These are phyloP conservation scores for Micrasema minimum DNA, from an alignment of 1,140 invertebrate species.

Conservation along the genomic window DNA sequence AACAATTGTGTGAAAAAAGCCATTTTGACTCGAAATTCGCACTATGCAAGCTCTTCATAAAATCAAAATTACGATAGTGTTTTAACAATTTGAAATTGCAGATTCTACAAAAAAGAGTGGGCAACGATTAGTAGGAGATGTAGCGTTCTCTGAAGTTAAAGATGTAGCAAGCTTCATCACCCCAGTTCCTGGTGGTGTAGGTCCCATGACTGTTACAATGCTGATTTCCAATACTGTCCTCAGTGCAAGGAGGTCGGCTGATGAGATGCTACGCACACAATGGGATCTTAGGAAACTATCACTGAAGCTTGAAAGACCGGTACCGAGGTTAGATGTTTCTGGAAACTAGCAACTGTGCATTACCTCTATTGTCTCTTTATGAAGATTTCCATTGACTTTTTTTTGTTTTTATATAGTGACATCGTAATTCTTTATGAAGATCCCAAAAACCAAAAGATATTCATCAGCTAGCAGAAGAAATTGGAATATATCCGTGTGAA, in stretches of 20 bases:
- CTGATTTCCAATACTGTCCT: constrained; percentile 94
- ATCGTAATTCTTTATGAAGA: constrained; percentile 89
- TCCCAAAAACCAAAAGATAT: constrained; percentile 91
- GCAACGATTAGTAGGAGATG: constrained; percentile 93
- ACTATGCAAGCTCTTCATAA: too few species aligned
- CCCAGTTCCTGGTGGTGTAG: constrained; percentile 97
- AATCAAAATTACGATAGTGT: too few species aligned
- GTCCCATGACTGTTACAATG: constrained; percentile 99
- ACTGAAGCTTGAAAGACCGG: constrained; percentile 71
- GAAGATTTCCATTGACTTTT: not conserved
- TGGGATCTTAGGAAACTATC: constrained; percentile 77
- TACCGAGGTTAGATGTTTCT: constrained; percentile 74
- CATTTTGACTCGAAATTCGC: too few species aligned
- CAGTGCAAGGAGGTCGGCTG: constrained; percentile 76
- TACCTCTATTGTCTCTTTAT: too few species aligned
- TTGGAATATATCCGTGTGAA: constrained; percentile 85
- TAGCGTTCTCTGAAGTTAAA: constrained; percentile 84
- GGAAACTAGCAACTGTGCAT: too few species aligned
- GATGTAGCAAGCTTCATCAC: constrained; percentile 90
- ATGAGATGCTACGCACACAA: constrained; percentile 64
- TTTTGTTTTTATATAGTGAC: constrained; percentile 71
- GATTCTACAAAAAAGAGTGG: constrained; percentile 88
- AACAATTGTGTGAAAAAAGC: too few species aligned
- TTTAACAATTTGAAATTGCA: constrained; percentile 59
- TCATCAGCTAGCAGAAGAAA: constrained; percentile 79